Base-by-base conservation (phyloP, 2,888 invertebrate genomes). In the Mesochorus sp. region DNA sequence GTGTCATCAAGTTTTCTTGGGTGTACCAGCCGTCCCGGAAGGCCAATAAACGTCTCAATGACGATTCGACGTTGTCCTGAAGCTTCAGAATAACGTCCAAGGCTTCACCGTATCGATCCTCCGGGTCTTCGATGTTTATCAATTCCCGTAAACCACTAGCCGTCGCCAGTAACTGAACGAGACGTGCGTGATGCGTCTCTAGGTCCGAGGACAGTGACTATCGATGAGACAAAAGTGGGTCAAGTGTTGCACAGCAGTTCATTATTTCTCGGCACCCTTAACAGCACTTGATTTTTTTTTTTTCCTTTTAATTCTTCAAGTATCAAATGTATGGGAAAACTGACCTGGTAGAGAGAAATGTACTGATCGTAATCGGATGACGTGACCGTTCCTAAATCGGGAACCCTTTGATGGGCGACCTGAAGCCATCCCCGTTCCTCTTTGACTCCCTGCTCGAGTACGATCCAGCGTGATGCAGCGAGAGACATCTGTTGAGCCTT, bases 291-390 rank as follows among this genome's bases (percentile, higher is more conserved):
- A n/a, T n/a, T 10, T 61, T 61, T 44, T 47, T 17, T 17, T 28
- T 19, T 31, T 34, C 8, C 19, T 1, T 42, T 51, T 34, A 26
- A n/a, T 28, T 24, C 6, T 49, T 24, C 21, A n/a, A n/a, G n/a
- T n/a, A n/a, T n/a, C n/a, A n/a, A n/a, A n/a, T n/a, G n/a, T 10
- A 19, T 24, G 1, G 6, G 1, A 12, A 73, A 24, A 61, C 80
- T 84, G 82, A 92, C 92, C 89, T 92, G 96, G 88, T 96, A 96
- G 0, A 97, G 91, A 37, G 96, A 95, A 28, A 96, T 96, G 86
- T 96, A 97, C 85, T 96, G 96, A 87, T 97, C 95, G 84, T 95
- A 96, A 87, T 97, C 97, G 5, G 94, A 94, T 0, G 97, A 96
- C 0, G 96, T 96, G 0, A 97, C 96, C 12, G 94, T 95, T 37